Base-by-base conservation (phyloP, 1,140 invertebrate genomes). In the Apis dorsata region DNA sequence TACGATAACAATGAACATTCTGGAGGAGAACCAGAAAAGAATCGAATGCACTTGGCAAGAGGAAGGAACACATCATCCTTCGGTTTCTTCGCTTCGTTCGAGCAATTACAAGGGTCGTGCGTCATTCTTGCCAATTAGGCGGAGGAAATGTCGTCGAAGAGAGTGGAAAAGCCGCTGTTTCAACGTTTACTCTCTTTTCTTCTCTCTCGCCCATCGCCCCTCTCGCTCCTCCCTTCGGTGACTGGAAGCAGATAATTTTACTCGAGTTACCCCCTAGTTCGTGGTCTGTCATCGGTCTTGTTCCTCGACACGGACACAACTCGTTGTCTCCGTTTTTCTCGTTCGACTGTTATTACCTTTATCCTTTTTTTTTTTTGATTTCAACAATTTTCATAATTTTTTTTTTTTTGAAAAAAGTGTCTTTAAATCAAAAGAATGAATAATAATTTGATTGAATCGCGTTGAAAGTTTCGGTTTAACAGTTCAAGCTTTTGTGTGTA, bases 101-200 rank as follows among this genome's bases (percentile, higher is more conserved):
- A 74, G 81, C 92, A 93, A 93, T 93, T 92, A 92, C 83, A 90
- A 90, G 81, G 81, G 82, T 90, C 89, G 91, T 93, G 88, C 87
- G 89, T 93, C 92, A 93, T 91, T 88, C 91, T 87, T 90, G 90
- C 91, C 91, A 93, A 93, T 93, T 93, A 93, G 90, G 13, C 79
- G 49, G 80, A 91, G 89, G 87, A 88, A 91, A 55, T 79, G 63
- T 72, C 34, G 55, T 66, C 68, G 83, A 81, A 82, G 81, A 82
- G 70, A 77, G 65, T 65, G 71, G 76, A 79, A 70, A 85, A 88
- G 59, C 83, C 77, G 65, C 49, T 13, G 77, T 21, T 81, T 63
- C 81, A n/a, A 51, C 63, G 70, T 12, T 72, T 66, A 34, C 51
- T 80, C 75, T 74, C 57, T 60, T 77, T 60, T 72, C 79, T 86